Conservation (phyloP, 2,888 invertebrate species). For the Oligia latruncula region DNA sequence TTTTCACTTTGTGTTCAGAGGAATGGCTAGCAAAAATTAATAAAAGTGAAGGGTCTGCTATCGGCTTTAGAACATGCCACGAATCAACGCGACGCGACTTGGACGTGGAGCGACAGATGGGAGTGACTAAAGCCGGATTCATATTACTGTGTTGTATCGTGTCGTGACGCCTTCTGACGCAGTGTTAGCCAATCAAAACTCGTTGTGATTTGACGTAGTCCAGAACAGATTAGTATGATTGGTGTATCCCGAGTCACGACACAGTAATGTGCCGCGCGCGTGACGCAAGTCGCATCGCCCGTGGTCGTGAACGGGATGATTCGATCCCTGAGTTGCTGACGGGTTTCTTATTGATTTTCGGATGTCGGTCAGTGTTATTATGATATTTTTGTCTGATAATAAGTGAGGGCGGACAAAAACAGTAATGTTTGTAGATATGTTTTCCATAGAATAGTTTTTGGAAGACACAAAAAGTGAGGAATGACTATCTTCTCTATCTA, state of each 20-base stretch:
- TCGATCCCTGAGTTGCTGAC: conserved; percentile 41
- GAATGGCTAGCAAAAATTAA: not conserved
- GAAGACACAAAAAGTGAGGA: not conserved
- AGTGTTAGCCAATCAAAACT: no score
- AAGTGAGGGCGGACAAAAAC: conserved; percentile 1
- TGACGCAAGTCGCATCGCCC: not conserved
- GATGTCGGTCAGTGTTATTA: conserved; percentile 44
- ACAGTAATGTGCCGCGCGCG: no score
- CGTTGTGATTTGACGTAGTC: no score
- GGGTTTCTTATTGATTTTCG: conserved; percentile 48
- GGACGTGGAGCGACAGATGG: not conserved
- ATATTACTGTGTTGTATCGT: no score
- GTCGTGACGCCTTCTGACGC: no score
- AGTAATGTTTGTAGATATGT: not conserved
- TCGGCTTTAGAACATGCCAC: not conserved
- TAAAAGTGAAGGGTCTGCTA: not conserved
- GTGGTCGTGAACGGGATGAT: conserved; percentile 4
- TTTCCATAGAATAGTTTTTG: not conserved
- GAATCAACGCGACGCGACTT: not conserved
- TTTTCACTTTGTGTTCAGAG: not conserved
- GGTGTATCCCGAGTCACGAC: no score
- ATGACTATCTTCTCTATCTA: not conserved
- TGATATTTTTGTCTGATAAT: conserved; percentile 16
- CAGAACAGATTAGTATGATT: no score
- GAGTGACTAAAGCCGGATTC: no score